phyloP scores from a whole-genome alignment of 1,140 invertebrate species.

The Panagrolaimus sp. region DNA sequence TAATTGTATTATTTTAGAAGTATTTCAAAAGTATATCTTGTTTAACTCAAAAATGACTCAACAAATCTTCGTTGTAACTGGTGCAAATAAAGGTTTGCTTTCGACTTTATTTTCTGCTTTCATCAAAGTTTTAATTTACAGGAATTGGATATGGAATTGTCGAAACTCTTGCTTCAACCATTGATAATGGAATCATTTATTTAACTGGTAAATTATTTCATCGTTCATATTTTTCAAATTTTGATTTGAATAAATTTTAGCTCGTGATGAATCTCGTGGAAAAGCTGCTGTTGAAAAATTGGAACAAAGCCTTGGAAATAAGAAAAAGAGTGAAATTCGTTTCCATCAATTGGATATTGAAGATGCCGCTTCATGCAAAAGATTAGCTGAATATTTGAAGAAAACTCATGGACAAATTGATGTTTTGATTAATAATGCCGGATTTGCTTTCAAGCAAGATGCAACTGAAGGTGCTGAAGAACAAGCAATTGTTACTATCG shows the following conservation, averaged over 20 bases:
- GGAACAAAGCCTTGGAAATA: not conserved
- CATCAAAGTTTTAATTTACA: no score
- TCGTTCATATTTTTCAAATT: not conserved
- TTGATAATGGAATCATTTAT: not conserved
- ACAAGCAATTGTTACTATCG: not conserved
- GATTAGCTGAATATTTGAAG: not conserved
- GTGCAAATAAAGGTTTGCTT: constrained; percentile 9
- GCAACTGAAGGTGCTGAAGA: not conserved
- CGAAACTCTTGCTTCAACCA: not conserved
- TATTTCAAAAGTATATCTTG: no score
- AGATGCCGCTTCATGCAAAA: not conserved
- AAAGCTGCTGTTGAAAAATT: not conserved
- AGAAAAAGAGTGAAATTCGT: not conserved
- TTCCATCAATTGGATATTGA: not conserved
- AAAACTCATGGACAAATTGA: not conserved
- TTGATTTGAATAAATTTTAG: not conserved
- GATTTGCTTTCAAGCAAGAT: not conserved
- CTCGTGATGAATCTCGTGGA: not conserved
- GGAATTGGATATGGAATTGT: constrained; percentile 16
- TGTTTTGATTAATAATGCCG: not conserved
- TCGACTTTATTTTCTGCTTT: no score
- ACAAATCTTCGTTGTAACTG: constrained; percentile 8
- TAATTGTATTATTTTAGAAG: no score
- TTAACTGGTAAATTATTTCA: not conserved
- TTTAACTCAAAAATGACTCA: no score